These are phyloP conservation scores for pig (Sus scrofa) DNA, from an alignment of 2,113 vertebrate genomes.

Conservation along the genomic window DNA sequence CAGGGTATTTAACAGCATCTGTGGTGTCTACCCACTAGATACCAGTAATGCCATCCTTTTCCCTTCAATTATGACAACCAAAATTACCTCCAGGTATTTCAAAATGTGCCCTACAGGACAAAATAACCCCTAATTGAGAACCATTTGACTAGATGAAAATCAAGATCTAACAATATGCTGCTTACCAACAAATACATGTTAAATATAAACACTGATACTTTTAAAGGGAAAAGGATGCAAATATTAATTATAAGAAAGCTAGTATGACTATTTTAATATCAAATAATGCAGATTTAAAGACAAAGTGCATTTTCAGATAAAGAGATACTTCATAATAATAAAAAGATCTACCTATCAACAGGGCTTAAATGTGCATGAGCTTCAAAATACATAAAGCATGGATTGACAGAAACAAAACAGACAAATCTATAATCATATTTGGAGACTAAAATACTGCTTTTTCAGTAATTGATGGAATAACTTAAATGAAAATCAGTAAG, in stretches of 20 bases:
- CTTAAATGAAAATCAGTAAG: not conserved
- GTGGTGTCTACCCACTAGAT: not conserved
- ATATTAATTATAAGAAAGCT: not conserved
- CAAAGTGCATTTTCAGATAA: not conserved
- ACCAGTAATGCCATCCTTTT: not conserved
- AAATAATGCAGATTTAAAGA: not conserved
- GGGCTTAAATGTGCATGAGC: not conserved
- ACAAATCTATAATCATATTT: not conserved
- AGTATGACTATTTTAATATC: not conserved
- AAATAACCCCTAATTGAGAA: not conserved
- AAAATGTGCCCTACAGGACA: not conserved
- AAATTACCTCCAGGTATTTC: not conserved
- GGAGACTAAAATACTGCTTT: not conserved
- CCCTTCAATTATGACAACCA: not conserved
- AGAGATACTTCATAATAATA: not conserved
- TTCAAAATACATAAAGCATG: not conserved
- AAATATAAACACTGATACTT: not conserved
- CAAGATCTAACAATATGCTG: not conserved
- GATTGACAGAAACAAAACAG: not conserved
- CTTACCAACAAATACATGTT: not conserved
- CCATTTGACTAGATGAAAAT: not conserved
- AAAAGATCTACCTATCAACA: not conserved
- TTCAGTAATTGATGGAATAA: not conserved
- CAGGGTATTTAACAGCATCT: not conserved
- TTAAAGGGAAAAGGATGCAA: conserved; percentile 16